A percentile compares a stretch with the other conserved stretches of the same genome.
Conservation (phyloP, 2,797 vertebrate genomes). For the Muraenolepis orangiensis region DNA sequence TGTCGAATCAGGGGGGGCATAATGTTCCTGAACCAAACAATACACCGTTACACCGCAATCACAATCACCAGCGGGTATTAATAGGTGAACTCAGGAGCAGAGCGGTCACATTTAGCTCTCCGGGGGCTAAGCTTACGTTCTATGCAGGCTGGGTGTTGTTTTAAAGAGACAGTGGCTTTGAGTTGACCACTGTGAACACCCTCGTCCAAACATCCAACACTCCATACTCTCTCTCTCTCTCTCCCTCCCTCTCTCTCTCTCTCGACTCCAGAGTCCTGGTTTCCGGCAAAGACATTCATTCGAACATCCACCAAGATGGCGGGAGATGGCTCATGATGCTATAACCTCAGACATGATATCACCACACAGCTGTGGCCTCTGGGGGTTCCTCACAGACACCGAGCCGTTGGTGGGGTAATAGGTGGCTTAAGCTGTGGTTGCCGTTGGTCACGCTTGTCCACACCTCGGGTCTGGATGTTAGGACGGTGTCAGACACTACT, state of each 20-base stretch:
- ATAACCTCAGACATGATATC: slow-evolving; percentile 64
- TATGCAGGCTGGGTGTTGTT: no score
- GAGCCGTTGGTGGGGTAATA: no score
- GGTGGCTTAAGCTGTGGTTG: no score
- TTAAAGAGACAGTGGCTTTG: no score
- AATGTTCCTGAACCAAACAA: neutral
- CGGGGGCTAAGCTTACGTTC: no score
- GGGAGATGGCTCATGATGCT: slow-evolving; percentile 21
- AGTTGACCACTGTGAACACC: no score
- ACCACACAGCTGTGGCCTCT: slow-evolving; percentile 65
- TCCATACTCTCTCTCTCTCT: slow-evolving; percentile 13
- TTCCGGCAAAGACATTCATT: slow-evolving; percentile 25
- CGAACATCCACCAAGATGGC: slow-evolving; percentile 29
- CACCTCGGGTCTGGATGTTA: no score
- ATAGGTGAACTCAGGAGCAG: slow-evolving; percentile 28
- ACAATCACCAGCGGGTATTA: slow-evolving; percentile 33
- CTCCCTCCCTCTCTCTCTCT: slow-evolving; percentile 8
- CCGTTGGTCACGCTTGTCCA: no score
- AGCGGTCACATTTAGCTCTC: slow-evolving; percentile 11
- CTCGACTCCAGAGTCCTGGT: neutral
- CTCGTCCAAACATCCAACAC: no score
- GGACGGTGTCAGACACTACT: no score
- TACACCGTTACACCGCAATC: slow-evolving; percentile 21
- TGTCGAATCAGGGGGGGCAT: no score
- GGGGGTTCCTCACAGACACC: no score